phyloP scores from a whole-genome alignment of 1,140 invertebrate species.

The Littorina saxatilis region DNA sequence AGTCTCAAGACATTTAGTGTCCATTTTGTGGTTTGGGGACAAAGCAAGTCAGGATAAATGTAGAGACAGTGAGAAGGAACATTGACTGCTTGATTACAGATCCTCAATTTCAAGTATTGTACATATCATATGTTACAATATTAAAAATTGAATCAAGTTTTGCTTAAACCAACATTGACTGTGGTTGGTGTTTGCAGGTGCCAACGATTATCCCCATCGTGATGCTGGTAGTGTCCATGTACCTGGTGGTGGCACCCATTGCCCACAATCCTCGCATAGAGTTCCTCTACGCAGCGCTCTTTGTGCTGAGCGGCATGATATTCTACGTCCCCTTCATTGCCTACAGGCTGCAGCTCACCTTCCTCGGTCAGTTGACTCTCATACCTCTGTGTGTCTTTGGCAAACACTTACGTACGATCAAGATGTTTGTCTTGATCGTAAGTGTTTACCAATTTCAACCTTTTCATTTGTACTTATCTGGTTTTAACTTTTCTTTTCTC shows the following conservation, averaged over 20 bases:
- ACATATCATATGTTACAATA: too few relatives aligned
- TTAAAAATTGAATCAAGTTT: too few relatives aligned
- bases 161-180: too few relatives aligned
- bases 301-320: conserved; percentile 83
- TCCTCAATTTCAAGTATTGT: too few relatives aligned
- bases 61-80: too few relatives aligned
- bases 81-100: too few relatives aligned
- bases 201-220: conserved; percentile 86
- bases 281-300: conserved; percentile 86
- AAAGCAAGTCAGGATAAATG: too few relatives aligned
- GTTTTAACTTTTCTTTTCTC: too few relatives aligned
- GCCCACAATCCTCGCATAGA: conserved; percentile 86
- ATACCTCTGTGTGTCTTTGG: background rate
- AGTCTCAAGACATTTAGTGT: too few relatives aligned
- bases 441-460: conserved; percentile 34
- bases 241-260: conserved; percentile 86
- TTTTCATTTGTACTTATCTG: too few relatives aligned
- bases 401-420: too few relatives aligned
- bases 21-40: too few relatives aligned
- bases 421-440: background rate
- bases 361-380: conserved; percentile 71
- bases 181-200: conserved; percentile 79
- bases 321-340: conserved; percentile 89
- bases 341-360: conserved; percentile 76
- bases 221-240: conserved; percentile 84